Evolutionary conservation across 2,797 vertebrate genomes (phyloP).

Genomic region (Rhinatrema bivittatum): DNA sequence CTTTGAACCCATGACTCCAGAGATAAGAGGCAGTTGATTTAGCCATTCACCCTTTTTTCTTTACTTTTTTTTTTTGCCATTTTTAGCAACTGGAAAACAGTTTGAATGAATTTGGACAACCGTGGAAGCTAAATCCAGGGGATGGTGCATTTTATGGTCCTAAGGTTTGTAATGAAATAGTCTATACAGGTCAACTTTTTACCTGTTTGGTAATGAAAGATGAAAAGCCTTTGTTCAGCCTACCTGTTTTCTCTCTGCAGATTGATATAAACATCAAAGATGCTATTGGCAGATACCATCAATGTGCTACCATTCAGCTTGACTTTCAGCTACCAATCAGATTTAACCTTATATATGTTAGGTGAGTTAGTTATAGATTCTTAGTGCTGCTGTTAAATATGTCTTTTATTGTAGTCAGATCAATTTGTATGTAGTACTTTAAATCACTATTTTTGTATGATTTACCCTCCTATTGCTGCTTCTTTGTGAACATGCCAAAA

Average conservation of each 20-base stretch:
- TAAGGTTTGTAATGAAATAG: constrained; percentile 63
- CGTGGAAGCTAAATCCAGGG: constrained; percentile 84
- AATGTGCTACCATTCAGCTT: constrained; percentile 91
- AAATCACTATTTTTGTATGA: too few species aligned
- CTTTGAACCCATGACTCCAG: too few species aligned
- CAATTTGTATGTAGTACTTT: too few species aligned
- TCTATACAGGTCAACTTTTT: too few species aligned
- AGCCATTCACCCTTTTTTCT: too few species aligned
- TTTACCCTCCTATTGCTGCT: too few species aligned
- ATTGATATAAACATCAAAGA: constrained; percentile 94
- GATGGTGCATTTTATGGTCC: constrained; percentile 95
- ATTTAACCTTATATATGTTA: constrained; percentile 84
- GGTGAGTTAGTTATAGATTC: constrained; percentile 60
- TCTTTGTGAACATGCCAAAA: too few species aligned
- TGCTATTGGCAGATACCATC: constrained; percentile 87
- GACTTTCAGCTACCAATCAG: constrained; percentile 91
- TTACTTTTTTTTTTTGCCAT: background rate
- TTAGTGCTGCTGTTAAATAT: background rate
- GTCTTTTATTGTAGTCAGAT: too few species aligned
- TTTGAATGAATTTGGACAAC: constrained; percentile 80
- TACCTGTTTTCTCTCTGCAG: constrained; percentile 57
- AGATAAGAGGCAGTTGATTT: too few species aligned
- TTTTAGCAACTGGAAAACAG: constrained; percentile 85
- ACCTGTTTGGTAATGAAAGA: too few species aligned
- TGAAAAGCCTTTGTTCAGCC: background rate